Evolutionary conservation across 1,140 invertebrate genomes (phyloP), one percentile per base, ranked within the genome.

Genomic region (Cydia amplana): DNA sequence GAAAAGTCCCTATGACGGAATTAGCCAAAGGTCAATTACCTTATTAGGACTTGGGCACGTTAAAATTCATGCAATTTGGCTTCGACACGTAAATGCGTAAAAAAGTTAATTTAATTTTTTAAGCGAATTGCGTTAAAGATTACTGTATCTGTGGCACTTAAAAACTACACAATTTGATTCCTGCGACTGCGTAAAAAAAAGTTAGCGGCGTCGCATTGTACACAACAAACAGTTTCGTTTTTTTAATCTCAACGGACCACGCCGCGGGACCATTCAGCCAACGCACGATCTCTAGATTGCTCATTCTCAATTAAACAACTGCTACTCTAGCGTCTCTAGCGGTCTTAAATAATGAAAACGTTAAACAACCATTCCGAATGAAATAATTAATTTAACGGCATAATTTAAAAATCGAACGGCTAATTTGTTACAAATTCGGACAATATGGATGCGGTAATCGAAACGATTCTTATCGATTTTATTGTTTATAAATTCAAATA

Each of bases 251-350:
- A 36, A 70, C 36, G 65, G 28, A 40, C 65, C 65, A 43, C 65
- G 65, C 9, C 65, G 65, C 65, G 65, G 65, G 28, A 40, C n/a
- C 65, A 70, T 43, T 70, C 65, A 70, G 65, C 65, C 65, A 70
- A 70, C 32, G 74, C 75, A 79, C 76, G 64, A 80, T 18, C 36
- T 70, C 51, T 40, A 78, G 74, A 78, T 77, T 81, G 75, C 75
- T 72, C 67, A 70, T 77, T 75, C 78, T 80, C 76, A 82, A 82
- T 82, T 79, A 80, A 79, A 77, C 77, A 74, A 70, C 65, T 67
- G 63, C 74, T 76, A 75, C 63, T 60, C 18, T 78, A 78, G 77
- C 78, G 74, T 74, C 63, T 60, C 18, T 78, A 78, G 77, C 78
- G 74, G 79, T 77, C 20, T 60, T 64, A 51, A 55, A 77, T 80